Evolutionary conservation across 37 sponge, comb jelly and placozoan species (phyloP).

Genomic region (Eunapius fragilis): DNA sequence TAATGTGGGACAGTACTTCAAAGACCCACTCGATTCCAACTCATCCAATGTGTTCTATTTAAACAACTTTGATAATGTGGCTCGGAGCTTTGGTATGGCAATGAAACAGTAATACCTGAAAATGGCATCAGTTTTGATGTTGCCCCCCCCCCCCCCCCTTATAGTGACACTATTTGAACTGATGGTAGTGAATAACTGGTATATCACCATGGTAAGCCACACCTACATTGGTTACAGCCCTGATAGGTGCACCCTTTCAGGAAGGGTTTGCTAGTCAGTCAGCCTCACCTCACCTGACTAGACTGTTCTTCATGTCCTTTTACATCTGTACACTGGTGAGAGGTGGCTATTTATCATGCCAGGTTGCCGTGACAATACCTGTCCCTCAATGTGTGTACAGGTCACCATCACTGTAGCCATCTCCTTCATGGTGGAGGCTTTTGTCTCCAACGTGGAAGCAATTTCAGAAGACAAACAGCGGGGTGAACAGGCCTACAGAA

Average conservation of each 20-base stretch:
- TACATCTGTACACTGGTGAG: slow-evolving; percentile 49
- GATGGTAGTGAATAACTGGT: slow-evolving; percentile 93
- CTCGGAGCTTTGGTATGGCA: slow-evolving; percentile 66
- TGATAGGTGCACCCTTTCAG: slow-evolving; percentile 6
- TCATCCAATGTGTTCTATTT: slow-evolving; percentile 52
- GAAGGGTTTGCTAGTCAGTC: slow-evolving; percentile 54
- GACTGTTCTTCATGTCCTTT: slow-evolving; percentile 75
- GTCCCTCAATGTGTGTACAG: not conserved
- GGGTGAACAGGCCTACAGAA: not conserved
- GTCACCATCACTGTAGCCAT: slow-evolving; percentile 68
- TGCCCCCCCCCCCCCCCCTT: not conserved
- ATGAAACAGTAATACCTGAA: not conserved
- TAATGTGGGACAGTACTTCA: slow-evolving; percentile 38
- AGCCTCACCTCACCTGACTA: slow-evolving; percentile 12
- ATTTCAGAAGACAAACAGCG: not conserved
- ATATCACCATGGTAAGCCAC: slow-evolving; percentile 75
- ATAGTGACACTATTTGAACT: slow-evolving; percentile 80
- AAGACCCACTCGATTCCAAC: not conserved
- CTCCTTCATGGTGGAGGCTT: slow-evolving; percentile 81
- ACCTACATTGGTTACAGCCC: not conserved
- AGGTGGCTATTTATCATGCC: not conserved
- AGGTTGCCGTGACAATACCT: not conserved
- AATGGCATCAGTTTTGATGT: not conserved
- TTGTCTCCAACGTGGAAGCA: slow-evolving; percentile 41
- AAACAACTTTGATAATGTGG: slow-evolving; percentile 82